These are phyloP conservation scores for Diplodus puntazzo DNA, from an alignment of 2,797 vertebrate species.

Conservation along the genomic window DNA sequence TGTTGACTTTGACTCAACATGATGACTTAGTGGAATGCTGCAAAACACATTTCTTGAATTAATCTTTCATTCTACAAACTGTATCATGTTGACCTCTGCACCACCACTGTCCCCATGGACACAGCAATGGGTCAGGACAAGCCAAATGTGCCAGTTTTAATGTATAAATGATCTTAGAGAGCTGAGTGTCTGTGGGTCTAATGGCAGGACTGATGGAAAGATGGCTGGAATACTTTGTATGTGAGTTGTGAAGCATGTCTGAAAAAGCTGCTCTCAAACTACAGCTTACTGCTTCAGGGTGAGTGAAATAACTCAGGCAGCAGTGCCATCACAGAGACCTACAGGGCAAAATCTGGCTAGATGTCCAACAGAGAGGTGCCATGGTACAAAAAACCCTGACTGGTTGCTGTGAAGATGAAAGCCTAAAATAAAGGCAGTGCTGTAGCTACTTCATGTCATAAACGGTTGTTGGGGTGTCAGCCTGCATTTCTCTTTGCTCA, in stretches of 20 bases:
- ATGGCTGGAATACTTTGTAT: neutral
- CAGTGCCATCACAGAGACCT: neutral
- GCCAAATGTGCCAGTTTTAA: neutral
- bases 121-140: neutral
- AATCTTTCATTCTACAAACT: no score
- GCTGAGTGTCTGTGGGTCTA: constrained; percentile 4
- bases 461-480: neutral
- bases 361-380: constrained; percentile 17
- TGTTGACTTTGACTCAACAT: neutral
- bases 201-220: neutral
- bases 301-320: neutral
- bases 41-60: neutral
- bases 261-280: constrained; percentile 12
- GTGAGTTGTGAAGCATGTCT: neutral
- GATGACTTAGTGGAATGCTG: neutral
- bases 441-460: constrained; percentile 6
- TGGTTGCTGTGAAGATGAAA: constrained; percentile 8
- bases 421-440: neutral
- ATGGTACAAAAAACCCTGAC: neutral
- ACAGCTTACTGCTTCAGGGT: neutral
- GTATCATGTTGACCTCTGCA: neutral
- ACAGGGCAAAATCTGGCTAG: neutral
- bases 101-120: neutral
- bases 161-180: neutral
- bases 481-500: neutral